Evolutionary conservation across 2,888 invertebrate genomes (phyloP).

Genomic region (Thymelicus lineola): DNA sequence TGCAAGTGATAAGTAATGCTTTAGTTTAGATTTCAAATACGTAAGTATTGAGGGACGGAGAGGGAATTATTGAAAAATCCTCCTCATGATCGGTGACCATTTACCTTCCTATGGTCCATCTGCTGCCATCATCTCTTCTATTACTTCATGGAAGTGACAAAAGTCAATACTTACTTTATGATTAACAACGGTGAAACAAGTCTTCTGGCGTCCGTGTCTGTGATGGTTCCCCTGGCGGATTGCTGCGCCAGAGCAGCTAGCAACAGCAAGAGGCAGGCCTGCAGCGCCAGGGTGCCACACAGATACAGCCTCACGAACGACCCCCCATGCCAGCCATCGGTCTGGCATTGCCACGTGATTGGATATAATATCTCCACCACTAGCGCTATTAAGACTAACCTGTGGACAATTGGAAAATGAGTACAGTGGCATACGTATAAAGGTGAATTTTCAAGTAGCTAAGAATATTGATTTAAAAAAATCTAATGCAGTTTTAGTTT

Average conservation of each 20-base stretch:
- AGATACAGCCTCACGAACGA: slow-evolving; percentile 90
- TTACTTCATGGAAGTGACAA: no score
- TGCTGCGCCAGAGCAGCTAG: slow-evolving; percentile 88
- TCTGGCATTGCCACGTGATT: slow-evolving; percentile 88
- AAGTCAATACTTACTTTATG: slow-evolving; percentile 84
- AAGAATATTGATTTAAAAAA: no score
- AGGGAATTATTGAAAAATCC: no score
- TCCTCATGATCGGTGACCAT: no score
- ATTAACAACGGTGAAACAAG: slow-evolving; percentile 90
- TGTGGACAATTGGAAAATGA: slow-evolving; percentile 53
- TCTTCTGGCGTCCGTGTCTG: slow-evolving; percentile 88
- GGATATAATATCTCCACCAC: slow-evolving; percentile 87
- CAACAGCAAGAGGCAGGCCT: slow-evolving; percentile 87
- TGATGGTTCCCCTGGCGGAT: slow-evolving; percentile 92
- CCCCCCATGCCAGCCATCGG: slow-evolving; percentile 89
- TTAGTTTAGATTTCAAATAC: no score
- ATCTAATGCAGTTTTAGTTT: no score
- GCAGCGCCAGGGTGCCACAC: slow-evolving; percentile 88
- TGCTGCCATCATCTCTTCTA: no score
- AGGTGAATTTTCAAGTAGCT: no score
- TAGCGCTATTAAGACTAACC: slow-evolving; percentile 87
- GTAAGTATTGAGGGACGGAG: no score
- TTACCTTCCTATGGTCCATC: no score
- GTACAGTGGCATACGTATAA: no score
- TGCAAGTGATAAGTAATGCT: no score